phyloP scores from a whole-genome alignment of 2,797 vertebrate species.

The Anguilla megastoma region DNA sequence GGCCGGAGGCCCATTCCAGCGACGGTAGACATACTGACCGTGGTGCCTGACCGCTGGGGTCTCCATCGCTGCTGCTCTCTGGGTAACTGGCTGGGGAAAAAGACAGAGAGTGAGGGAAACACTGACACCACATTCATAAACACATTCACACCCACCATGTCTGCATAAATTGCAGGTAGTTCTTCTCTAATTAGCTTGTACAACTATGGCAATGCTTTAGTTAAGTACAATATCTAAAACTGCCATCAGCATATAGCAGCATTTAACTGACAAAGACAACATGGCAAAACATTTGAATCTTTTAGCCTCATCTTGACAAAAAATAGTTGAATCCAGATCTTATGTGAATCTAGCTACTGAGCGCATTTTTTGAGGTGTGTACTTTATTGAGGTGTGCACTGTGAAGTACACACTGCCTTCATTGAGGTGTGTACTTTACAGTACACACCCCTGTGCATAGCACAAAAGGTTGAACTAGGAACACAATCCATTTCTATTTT shows the following conservation, averaged over 20 bases:
- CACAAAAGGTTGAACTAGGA: neutral
- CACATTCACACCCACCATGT: neutral
- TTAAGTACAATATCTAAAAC: neutral
- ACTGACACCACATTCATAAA: neutral
- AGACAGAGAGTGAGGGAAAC: neutral
- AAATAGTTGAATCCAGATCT: neutral
- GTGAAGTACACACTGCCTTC: neutral
- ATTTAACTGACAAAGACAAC: neutral
- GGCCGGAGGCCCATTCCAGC: conserved; percentile 32
- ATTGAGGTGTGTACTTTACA: neutral
- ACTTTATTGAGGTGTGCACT: too few species aligned
- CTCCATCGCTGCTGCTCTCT: conserved; percentile 48
- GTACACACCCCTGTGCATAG: neutral
- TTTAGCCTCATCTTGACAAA: neutral
- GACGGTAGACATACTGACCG: conserved; percentile 40
- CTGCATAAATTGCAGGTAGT: neutral
- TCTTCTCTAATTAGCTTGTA: neutral
- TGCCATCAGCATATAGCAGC: neutral
- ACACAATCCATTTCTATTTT: neutral
- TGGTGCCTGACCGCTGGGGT: conserved; percentile 43
- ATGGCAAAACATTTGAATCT: neutral
- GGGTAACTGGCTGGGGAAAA: conserved; percentile 42
- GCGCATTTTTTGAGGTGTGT: neutral
- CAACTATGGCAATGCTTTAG: neutral
- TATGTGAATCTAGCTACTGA: neutral